Conservation (phyloP, 2,797 vertebrate species). For the Cynopterus sphinx region DNA sequence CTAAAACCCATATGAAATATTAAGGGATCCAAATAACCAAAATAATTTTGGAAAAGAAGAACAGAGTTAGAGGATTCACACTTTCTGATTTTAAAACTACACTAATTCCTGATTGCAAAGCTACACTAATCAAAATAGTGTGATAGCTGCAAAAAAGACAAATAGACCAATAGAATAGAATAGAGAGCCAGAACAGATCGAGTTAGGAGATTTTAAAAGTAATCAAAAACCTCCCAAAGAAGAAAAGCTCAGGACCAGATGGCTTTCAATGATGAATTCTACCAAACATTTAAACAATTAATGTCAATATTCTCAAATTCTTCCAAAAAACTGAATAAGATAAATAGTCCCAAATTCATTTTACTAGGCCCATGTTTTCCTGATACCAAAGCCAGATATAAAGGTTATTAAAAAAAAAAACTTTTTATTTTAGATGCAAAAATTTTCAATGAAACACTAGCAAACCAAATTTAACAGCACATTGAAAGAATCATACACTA, state of each 20-base stretch:
- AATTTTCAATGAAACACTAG: no score
- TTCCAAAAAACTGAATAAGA: neutral
- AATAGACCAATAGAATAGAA: neutral
- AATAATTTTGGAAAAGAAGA: neutral
- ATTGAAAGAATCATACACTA: no score
- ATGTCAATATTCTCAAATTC: neutral
- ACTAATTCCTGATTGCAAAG: neutral
- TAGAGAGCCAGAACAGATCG: neutral
- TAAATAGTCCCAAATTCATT: neutral
- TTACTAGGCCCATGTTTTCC: neutral
- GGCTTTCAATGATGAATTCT: neutral
- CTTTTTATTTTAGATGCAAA: no score
- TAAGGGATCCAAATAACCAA: neutral
- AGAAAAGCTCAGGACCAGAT: neutral
- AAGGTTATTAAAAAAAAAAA: no score
- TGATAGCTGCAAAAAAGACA: neutral
- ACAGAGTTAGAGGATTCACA: neutral
- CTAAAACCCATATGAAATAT: neutral
- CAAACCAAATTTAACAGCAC: no score
- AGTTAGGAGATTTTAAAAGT: neutral
- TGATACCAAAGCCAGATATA: neutral
- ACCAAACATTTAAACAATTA: neutral
- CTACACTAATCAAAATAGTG: neutral
- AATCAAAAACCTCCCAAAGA: neutral
- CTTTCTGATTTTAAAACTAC: neutral